Percentiles rank a stretch among this genome's conserved stretches.
phyloP scores from a whole-genome alignment of 2,888 invertebrate genomes.

The Conus canariensis region DNA sequence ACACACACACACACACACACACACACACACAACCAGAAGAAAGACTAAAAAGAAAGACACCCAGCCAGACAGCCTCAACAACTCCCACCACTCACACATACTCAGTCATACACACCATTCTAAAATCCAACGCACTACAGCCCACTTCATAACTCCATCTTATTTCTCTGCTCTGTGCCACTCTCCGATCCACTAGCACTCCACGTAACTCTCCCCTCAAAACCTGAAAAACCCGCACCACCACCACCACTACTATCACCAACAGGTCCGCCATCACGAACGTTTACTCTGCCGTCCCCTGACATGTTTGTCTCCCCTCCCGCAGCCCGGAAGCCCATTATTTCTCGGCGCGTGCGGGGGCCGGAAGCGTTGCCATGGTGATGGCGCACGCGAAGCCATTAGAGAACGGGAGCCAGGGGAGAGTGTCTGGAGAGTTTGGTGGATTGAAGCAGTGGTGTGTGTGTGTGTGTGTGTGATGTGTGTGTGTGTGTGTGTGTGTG shows the following conservation, averaged over 20 bases:
- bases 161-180: too few relatives aligned
- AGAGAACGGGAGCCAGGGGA: neutral
- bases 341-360: neutral
- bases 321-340: slow-evolving; percentile 2
- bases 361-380: neutral
- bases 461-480: too few relatives aligned
- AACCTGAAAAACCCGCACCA: neutral
- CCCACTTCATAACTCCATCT: too few relatives aligned
- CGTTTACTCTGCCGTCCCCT: neutral
- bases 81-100: too few relatives aligned
- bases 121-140: too few relatives aligned
- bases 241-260: too few relatives aligned
- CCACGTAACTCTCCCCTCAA: neutral
- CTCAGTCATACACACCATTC: too few relatives aligned
- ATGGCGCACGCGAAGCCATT: neutral
- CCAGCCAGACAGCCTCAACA: neutral
- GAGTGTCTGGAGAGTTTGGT: neutral
- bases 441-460: neutral
- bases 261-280: neutral
- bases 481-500: too few relatives aligned
- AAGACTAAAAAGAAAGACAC: neutral
- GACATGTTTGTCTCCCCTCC: neutral
- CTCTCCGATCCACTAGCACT: neutral
- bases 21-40: neutral
- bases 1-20: neutral